Evolutionary conservation across 2,797 vertebrate genomes (phyloP), one percentile per base, ranked within the genome.

Genomic region (Chanos chanos): DNA sequence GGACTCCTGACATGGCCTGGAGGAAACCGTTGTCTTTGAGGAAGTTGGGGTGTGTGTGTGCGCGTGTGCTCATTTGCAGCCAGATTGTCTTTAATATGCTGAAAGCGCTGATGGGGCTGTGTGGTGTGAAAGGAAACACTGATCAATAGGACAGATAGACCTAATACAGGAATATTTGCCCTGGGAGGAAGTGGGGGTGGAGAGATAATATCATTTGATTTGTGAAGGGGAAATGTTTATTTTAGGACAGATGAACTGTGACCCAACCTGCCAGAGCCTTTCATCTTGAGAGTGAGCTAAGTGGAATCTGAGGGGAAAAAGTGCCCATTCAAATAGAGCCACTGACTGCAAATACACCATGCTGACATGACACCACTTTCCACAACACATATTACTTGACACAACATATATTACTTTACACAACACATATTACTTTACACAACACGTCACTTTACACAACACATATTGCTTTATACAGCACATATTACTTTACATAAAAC

Each of bases 331-430:
- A 64, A 49, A 5, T 5, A 72, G 64, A 68, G 63, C 71, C 77
- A 50, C 73, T 63, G 31, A 74, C 70, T 70, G 64, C 58, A 43
- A 71, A 70, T 72, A 73, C 67, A 33, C n/a, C 31, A 2, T 8
- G 7, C 4, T 5, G 5, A 5, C 3, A 1, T 5, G 25, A 5
- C 25, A 27, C 5, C 25, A 25, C 25, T 27, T 3, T 24, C 3
- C 24, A 3, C 24, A 3, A 24, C 24, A 25, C 5, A 25, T n/a
- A n/a, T n/a, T n/a, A n/a, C n/a, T n/a, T n/a, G n/a, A n/a, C n/a
- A n/a, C n/a, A n/a, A n/a, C n/a, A n/a, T n/a, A 5, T 25, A 27
- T 5, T 25, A 25, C 25, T 27, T 3, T 24, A 3, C 24, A 3
- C 24, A 3, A 24, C 24, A 25, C 5, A 25, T n/a, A n/a, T n/a